phyloP scores from a whole-genome alignment of 1,140 invertebrate species.

The Euura saliciscinereae region DNA sequence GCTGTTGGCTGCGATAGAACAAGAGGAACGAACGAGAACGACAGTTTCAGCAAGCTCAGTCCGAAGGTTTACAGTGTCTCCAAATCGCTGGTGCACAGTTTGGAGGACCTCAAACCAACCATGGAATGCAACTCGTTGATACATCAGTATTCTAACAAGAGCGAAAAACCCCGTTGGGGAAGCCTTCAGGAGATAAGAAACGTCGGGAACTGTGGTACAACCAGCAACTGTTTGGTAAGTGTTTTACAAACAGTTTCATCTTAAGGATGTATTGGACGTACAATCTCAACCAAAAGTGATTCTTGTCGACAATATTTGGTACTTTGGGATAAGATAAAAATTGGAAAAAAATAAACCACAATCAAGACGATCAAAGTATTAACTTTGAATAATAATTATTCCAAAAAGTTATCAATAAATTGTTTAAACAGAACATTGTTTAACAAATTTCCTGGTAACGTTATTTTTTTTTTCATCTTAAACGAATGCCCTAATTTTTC shows the following conservation, averaged over 20 bases:
- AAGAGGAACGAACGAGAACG: constrained; percentile 19
- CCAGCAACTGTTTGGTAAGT: constrained; percentile 43
- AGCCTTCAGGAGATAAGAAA: constrained; percentile 66
- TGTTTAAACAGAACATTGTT: too few relatives aligned
- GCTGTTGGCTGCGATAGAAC: constrained; percentile 22
- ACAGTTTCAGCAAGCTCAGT: constrained; percentile 60
- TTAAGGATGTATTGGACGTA: too few relatives aligned
- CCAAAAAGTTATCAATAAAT: too few relatives aligned
- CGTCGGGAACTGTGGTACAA: constrained; percentile 35
- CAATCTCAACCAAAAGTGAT: too few relatives aligned
- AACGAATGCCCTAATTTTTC: too few relatives aligned
- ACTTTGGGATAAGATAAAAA: too few relatives aligned
- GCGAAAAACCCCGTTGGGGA: constrained; percentile 57
- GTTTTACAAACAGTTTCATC: background rate
- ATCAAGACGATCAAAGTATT: too few relatives aligned
- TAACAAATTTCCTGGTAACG: too few relatives aligned
- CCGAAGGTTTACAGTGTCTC: constrained; percentile 63
- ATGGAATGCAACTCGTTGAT: constrained; percentile 45
- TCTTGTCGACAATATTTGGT: too few relatives aligned
- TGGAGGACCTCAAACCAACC: constrained; percentile 62
- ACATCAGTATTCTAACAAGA: constrained; percentile 45
- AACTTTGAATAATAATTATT: too few relatives aligned
- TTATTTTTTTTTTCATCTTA: too few relatives aligned
- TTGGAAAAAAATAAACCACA: too few relatives aligned
- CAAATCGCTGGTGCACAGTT: constrained; percentile 60